Conservation (phyloP, 2,113 vertebrate species). For the Spea bombifrons region DNA sequence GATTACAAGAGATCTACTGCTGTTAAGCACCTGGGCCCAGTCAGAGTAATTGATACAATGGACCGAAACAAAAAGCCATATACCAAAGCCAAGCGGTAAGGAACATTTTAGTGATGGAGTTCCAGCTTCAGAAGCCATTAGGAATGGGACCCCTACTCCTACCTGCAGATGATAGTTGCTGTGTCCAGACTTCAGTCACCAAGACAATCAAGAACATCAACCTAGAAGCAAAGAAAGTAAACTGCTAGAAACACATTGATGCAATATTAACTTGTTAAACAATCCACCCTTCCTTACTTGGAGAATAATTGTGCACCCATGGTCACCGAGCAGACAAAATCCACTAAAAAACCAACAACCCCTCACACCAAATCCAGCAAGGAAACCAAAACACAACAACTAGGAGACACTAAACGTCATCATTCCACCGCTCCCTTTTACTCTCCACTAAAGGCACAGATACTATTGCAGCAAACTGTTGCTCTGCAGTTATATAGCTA, state of each 20-base stretch:
- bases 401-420: background rate
- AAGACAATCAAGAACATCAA: constrained; percentile 16
- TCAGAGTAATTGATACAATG: too few species aligned
- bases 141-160: background rate
- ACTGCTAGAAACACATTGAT: background rate
- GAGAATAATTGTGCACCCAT: background rate
- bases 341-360: background rate
- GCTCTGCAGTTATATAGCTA: background rate
- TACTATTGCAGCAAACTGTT: background rate
- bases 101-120: too few species aligned
- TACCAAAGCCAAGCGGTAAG: too few species aligned
- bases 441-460: background rate
- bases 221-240: constrained; percentile 27
- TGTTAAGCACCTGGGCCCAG: too few species aligned
- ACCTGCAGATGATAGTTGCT: background rate
- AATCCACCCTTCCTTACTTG: constrained; percentile 2
- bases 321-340: background rate
- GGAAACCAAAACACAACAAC: too few species aligned
- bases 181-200: constrained; percentile 1
- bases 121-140: too few species aligned
- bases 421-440: background rate
- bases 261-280: too few species aligned
- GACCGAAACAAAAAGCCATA: too few species aligned
- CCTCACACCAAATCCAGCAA: background rate
- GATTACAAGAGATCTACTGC: too few species aligned